These are phyloP conservation scores for Oreonectes daqikongensis DNA, from an alignment of 2,797 vertebrate genomes.

Conservation along the genomic window DNA sequence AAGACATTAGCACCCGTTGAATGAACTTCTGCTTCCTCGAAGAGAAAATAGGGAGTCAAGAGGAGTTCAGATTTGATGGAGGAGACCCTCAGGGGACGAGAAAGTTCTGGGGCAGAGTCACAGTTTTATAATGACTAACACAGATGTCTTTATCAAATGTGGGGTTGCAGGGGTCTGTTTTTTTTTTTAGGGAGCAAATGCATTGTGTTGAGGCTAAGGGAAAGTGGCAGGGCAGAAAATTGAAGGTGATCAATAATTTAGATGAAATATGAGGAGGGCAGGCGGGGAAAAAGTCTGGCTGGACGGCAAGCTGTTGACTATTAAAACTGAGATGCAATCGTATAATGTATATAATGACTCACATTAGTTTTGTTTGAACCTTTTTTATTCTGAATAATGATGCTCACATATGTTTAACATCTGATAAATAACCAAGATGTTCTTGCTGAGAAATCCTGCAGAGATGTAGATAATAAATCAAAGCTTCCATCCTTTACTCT, in stretches of 20 bases:
- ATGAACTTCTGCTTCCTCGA: constrained; percentile 47
- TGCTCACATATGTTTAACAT: background rate
- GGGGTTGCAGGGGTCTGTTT: background rate
- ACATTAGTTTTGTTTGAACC: no score
- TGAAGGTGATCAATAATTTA: constrained; percentile 49
- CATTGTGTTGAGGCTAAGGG: constrained; percentile 34
- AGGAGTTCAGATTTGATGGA: constrained; percentile 42
- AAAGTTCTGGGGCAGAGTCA: constrained; percentile 38
- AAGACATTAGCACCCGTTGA: constrained; percentile 64
- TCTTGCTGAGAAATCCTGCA: background rate
- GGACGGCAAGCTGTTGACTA: background rate
- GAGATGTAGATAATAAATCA: constrained; percentile 7
- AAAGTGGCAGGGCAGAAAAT: constrained; percentile 35
- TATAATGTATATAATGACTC: background rate
- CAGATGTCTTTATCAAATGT: constrained; percentile 38
- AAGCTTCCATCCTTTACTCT: background rate
- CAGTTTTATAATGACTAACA: constrained; percentile 27
- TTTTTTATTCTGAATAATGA: background rate
- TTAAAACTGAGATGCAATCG: background rate
- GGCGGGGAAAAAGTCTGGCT: background rate
- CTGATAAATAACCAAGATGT: background rate
- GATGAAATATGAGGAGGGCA: background rate
- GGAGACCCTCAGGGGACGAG: constrained; percentile 32
- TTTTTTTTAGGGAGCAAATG: background rate
- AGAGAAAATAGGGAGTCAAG: constrained; percentile 48